Evolutionary conservation across 2,113 vertebrate genomes (phyloP).

Genomic region (Mola mola): DNA sequence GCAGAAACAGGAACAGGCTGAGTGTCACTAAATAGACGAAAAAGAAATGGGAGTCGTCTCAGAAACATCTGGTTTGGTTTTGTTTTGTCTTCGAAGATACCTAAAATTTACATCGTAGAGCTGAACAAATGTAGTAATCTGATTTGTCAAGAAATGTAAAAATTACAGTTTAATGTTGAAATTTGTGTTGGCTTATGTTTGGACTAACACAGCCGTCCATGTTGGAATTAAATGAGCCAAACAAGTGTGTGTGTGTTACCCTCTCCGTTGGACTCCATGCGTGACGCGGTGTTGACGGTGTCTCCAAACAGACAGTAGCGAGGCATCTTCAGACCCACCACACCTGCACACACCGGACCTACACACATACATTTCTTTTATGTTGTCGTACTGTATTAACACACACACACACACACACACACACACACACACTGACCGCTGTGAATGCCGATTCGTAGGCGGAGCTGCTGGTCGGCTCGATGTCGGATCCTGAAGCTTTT

Average conservation of each 20-base stretch:
- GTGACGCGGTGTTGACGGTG: conserved; percentile 94
- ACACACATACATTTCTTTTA: conserved; percentile 6
- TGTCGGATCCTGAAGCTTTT: conserved; percentile 90
- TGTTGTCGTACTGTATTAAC: neutral
- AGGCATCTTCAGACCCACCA: conserved; percentile 96
- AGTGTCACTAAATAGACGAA: too few relatives aligned
- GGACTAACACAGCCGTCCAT: too few relatives aligned
- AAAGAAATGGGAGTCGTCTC: too few relatives aligned
- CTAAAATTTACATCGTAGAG: too few relatives aligned
- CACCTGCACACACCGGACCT: conserved; percentile 94
- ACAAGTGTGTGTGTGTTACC: conserved; percentile 75
- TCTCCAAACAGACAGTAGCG: conserved; percentile 97
- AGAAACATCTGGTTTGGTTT: too few relatives aligned
- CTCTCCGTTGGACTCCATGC: conserved; percentile 95
- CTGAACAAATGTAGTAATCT: too few relatives aligned
- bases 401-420: conserved; percentile 76
- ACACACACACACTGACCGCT: conserved; percentile 78
- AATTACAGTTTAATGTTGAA: too few relatives aligned
- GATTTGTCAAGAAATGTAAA: too few relatives aligned
- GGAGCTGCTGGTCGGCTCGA: conserved; percentile 85
- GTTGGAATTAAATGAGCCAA: too few relatives aligned
- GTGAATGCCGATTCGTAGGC: conserved; percentile 90
- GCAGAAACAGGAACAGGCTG: neutral
- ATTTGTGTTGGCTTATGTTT: too few relatives aligned
- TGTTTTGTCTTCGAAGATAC: too few relatives aligned